A percentile compares a stretch with the other conserved stretches of the same genome.
These are phyloP conservation scores for Helicorthomorpha holstii DNA, from an alignment of 1,140 invertebrate genomes.

Conservation along the genomic window DNA sequence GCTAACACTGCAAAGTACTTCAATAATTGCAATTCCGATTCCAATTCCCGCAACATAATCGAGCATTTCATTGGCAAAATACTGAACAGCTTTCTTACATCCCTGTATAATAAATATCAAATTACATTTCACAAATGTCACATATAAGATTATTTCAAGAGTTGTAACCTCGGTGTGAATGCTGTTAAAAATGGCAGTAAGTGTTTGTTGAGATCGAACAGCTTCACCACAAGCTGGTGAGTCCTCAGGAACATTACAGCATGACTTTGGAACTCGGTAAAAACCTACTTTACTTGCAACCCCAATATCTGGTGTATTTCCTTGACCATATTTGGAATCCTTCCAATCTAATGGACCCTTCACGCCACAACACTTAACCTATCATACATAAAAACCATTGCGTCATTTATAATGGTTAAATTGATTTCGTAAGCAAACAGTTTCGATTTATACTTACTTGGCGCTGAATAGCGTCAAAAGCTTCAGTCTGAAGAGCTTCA, in stretches of 20 bases:
- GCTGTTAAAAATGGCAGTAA: neutral
- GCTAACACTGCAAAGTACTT: conserved; percentile 17
- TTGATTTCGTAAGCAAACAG: conserved; percentile 1
- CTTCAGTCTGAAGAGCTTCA: conserved; percentile 35
- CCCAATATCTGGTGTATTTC: neutral
- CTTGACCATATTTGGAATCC: conserved; percentile 33
- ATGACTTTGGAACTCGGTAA: conserved; percentile 9
- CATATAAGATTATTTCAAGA: neutral
- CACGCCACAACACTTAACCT: conserved; percentile 52
- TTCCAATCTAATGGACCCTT: conserved; percentile 50
- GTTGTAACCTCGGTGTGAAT: neutral
- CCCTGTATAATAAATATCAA: conserved; percentile 36
- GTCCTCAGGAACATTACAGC: conserved; percentile 18
- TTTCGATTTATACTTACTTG: conserved; percentile 28
- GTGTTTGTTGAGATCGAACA: conserved; percentile 23
- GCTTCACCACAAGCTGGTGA: conserved; percentile 27
- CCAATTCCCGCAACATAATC: conserved; percentile 42
- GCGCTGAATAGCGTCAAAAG: conserved; percentile 50
- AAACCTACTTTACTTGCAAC: neutral
- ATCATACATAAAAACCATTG: conserved; percentile 12
- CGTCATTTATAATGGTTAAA: neutral
- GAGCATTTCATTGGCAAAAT: conserved; percentile 38
- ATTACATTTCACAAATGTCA: conserved; percentile 8
- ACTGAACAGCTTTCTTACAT: conserved; percentile 48
- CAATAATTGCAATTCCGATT: conserved; percentile 38